These are phyloP conservation scores for Drosophila atroscutellata DNA, from an alignment of 2,888 invertebrate genomes.

Conservation along the genomic window DNA sequence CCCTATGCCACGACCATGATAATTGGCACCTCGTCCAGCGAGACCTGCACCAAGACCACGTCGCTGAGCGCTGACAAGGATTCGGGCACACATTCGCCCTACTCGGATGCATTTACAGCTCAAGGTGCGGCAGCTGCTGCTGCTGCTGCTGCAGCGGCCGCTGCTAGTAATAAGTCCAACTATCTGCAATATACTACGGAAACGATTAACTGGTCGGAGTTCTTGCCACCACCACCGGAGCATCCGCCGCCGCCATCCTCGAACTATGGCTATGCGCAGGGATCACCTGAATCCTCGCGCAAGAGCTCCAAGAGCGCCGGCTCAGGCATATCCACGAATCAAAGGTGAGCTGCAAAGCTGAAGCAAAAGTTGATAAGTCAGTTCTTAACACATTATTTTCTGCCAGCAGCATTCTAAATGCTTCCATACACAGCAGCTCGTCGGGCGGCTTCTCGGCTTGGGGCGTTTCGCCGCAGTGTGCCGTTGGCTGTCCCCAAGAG, in stretches of 20 bases:
- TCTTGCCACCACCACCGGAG: slow-evolving; percentile 87
- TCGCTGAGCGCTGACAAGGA: slow-evolving; percentile 84
- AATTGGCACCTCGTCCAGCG: slow-evolving; percentile 85
- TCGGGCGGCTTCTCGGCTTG: slow-evolving; percentile 85
- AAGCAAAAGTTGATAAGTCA: background rate
- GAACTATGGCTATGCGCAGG: slow-evolving; percentile 83
- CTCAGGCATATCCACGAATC: slow-evolving; percentile 84
- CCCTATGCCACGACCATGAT: slow-evolving; percentile 92
- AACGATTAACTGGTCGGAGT: slow-evolving; percentile 87
- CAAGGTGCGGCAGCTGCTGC: slow-evolving; percentile 69
- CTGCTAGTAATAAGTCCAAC: slow-evolving; percentile 73
- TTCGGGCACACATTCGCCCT: slow-evolving; percentile 85
- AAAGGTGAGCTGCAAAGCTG: slow-evolving; percentile 74
- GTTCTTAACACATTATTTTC: background rate
- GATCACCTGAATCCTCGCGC: slow-evolving; percentile 84
- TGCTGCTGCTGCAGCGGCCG: slow-evolving; percentile 49
- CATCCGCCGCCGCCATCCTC: slow-evolving; percentile 87
- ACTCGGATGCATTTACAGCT: slow-evolving; percentile 82
- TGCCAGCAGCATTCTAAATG: slow-evolving; percentile 83
- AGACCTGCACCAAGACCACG: slow-evolving; percentile 84
- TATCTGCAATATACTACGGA: slow-evolving; percentile 85
- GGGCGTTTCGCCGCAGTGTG: slow-evolving; percentile 84
- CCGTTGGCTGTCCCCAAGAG: slow-evolving; percentile 77
- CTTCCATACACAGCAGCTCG: slow-evolving; percentile 85
- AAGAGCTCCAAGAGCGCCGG: slow-evolving; percentile 85